phyloP scores from a whole-genome alignment of 2,113 vertebrate genomes.

The Gnathonemus longibarbis region DNA sequence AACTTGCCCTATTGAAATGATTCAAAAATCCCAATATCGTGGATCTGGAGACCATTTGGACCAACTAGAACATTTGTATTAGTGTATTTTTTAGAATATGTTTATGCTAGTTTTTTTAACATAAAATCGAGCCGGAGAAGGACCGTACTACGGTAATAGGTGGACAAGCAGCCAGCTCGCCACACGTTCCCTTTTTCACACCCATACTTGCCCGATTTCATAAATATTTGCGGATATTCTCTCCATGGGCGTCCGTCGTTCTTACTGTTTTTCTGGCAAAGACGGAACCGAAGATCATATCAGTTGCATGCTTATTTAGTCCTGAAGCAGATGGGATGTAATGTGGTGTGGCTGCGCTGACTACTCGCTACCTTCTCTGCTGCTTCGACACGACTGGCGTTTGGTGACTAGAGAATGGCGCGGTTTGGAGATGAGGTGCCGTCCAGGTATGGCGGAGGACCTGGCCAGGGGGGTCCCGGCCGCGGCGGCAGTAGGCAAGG shows the following conservation, averaged over 20 bases:
- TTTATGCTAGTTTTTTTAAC: conserved; percentile 40
- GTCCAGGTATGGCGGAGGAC: conserved; percentile 78
- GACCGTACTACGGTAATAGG: conserved; percentile 34
- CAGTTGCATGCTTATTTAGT: conserved; percentile 57
- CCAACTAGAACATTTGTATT: conserved; percentile 48
- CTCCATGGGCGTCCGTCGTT: conserved; percentile 47
- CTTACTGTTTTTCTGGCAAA: background rate
- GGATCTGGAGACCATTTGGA: conserved; percentile 35
- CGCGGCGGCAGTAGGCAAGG: conserved; percentile 70
- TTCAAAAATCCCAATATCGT: conserved; percentile 15
- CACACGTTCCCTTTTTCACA: conserved; percentile 44
- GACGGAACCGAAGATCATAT: conserved; percentile 24
- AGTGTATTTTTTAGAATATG: conserved; percentile 35
- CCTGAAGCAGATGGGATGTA: conserved; percentile 72
- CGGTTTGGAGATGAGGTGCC: conserved; percentile 83
- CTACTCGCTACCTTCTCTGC: conserved; percentile 66
- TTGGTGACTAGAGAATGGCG: conserved; percentile 82
- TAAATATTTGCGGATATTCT: conserved; percentile 39
- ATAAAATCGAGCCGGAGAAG: conserved; percentile 34
- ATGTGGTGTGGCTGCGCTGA: conserved; percentile 70
- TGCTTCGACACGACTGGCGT: conserved; percentile 75
- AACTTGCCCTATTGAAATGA: conserved; percentile 12
- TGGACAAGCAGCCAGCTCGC: conserved; percentile 35
- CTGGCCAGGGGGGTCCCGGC: conserved; percentile 63
- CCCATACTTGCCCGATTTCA: conserved; percentile 42